Evolutionary conservation across 2,797 vertebrate genomes (phyloP).

Genomic region (Chaetophractus vellerosus): DNA sequence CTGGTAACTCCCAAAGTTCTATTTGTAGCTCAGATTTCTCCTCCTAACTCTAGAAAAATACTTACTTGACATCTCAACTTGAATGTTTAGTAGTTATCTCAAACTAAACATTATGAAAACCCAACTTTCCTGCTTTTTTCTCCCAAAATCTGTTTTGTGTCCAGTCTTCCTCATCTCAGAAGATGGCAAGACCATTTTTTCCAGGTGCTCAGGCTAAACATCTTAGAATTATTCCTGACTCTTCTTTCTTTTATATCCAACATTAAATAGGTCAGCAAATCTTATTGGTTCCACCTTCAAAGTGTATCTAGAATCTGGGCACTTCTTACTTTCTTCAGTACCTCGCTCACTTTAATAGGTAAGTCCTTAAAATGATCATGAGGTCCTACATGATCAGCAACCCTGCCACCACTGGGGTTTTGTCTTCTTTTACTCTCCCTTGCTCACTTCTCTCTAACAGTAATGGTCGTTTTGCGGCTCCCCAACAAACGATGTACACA

Average conservation of each 20-base stretch:
- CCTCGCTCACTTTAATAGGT: background rate
- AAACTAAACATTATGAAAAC: background rate
- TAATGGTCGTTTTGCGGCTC: background rate
- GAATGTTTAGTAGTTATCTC: background rate
- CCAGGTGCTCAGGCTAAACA: background rate
- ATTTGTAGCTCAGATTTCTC: background rate
- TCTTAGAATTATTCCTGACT: background rate
- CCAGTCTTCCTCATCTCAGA: background rate
- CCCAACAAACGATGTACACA: background rate
- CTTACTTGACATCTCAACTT: background rate
- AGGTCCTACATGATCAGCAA: background rate
- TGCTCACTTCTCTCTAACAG: background rate
- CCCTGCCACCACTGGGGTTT: background rate
- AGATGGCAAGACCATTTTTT: background rate
- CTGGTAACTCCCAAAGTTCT: background rate
- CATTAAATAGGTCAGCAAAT: slow-evolving; percentile 11
- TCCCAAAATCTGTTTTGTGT: background rate
- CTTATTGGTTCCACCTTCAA: background rate
- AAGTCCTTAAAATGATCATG: background rate
- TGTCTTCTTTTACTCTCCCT: background rate
- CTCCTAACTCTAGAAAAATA: background rate
- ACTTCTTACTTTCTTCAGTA: background rate
- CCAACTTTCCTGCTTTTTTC: background rate
- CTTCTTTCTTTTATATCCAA: background rate
- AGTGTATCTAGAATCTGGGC: background rate